Evolutionary conservation across 37 sponge, comb jelly and placozoan species (phyloP), one percentile per base, ranked within the genome.

Genomic region (Sycon ciliatum): DNA sequence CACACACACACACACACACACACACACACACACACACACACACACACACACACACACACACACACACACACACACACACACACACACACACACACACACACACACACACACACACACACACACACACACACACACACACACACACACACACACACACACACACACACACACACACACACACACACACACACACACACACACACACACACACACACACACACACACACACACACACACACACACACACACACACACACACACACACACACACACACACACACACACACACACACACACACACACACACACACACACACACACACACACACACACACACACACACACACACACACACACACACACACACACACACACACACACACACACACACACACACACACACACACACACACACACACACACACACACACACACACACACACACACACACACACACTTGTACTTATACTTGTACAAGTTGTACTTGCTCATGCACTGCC

Each of bases 401-500:
- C 49, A 42, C 49, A 42, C 49, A 42, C 49, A 42, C 49, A 42
- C 49, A 61, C 32, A 30, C 32, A 61, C 32, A 61, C 32, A 61
- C 65, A 30, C 32, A 61, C 32, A 30, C 65, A 61, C 29, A 61
- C 29, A 61, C 65, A 30, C 65, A 61, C 0, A 22, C 22, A 56
- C 42, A 68, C 22, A 68, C 22, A 56, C 24, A 56, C 54, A 68
- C 39, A 49, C 24, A 49, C 22, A 49, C 56, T 4, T 24, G 3
- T 27, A 40, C 5, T 20, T 22, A 53, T 16, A 85, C 90, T 78
- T 56, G n/a, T n/a, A n/a, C n/a, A n/a, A n/a, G n/a, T n/a, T n/a
- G n/a, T n/a, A n/a, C n/a, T n/a, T n/a, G n/a, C n/a, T n/a, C n/a
- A n/a, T n/a, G n/a, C n/a, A n/a, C n/a, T n/a, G n/a, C n/a, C n/a